phyloP scores from a whole-genome alignment of 2,113 vertebrate genomes.

The Festucalex cinctus region DNA sequence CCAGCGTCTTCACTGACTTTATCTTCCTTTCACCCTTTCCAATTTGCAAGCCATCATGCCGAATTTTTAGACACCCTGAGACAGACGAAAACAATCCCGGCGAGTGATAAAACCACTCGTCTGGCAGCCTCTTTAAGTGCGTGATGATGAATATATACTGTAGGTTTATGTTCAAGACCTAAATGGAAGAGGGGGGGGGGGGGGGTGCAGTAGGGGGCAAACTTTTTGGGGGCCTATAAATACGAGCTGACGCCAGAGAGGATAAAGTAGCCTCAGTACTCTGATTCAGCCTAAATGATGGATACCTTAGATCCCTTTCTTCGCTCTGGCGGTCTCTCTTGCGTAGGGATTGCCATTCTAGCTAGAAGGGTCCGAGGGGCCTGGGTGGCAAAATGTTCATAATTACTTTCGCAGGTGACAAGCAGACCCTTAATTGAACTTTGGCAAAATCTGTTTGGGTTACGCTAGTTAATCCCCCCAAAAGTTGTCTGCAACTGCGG shows the following conservation, averaged over 20 bases:
- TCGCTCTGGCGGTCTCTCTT: conserved; percentile 23
- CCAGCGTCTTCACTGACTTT: neutral
- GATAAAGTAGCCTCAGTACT: conserved; percentile 46
- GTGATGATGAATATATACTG: conserved; percentile 38
- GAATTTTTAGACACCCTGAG: neutral
- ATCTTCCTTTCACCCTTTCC: neutral
- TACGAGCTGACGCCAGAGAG: conserved; percentile 33
- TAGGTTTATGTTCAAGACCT: conserved; percentile 21
- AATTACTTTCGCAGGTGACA: neutral
- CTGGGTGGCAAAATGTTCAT: neutral
- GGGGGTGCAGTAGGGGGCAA: conserved; percentile 7
- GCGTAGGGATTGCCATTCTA: conserved; percentile 3
- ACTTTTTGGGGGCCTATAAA: conserved; percentile 40
- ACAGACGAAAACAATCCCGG: conserved; percentile 11
- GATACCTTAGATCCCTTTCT: conserved; percentile 39
- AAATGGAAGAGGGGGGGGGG: neutral
- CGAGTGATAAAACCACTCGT: neutral
- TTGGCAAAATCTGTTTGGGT: neutral
- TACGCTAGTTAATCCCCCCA: neutral
- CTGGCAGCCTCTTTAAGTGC: conserved; percentile 3
- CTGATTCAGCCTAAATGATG: conserved; percentile 55
- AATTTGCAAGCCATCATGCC: conserved; percentile 3
- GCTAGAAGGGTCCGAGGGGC: conserved; percentile 1
- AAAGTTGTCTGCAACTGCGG: too few relatives aligned
- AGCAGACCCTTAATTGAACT: neutral